Evolutionary conservation across 2,888 invertebrate genomes (phyloP).

Genomic region (Lycophotia porphyrea): DNA sequence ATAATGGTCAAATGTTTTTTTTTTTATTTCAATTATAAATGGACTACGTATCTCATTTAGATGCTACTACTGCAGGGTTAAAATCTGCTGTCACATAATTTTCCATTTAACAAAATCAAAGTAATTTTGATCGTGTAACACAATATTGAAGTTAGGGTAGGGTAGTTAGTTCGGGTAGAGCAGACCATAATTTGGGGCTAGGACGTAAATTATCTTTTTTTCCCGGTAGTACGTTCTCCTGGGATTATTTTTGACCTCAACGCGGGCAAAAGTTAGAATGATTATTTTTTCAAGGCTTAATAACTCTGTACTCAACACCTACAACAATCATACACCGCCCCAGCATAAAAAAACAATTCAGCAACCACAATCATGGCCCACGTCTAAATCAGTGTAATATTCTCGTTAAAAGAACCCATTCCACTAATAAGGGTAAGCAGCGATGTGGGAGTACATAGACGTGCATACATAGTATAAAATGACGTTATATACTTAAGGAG

Average conservation of each 20-base stretch:
- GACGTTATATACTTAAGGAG: slow-evolving; percentile 68
- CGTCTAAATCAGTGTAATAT: slow-evolving; percentile 43
- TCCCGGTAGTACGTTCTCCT: neutral
- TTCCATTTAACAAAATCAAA: neutral
- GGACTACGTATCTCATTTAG: neutral
- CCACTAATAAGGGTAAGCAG: slow-evolving; percentile 75
- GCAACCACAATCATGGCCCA: slow-evolving; percentile 11
- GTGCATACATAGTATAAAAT: neutral
- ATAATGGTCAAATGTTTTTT: neutral
- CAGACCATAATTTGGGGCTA: neutral
- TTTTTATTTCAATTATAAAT: neutral
- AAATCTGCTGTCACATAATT: no score
- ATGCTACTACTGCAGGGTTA: no score
- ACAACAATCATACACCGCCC: neutral
- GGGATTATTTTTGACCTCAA: neutral
- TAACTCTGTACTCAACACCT: neutral
- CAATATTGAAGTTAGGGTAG: neutral
- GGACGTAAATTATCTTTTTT: neutral
- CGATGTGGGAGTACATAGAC: slow-evolving; percentile 69
- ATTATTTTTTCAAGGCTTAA: neutral
- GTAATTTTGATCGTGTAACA: neutral
- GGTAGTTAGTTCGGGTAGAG: neutral
- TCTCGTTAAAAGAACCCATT: slow-evolving; percentile 54
- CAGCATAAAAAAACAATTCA: slow-evolving; percentile 6
- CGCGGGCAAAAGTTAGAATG: neutral